Base-by-base conservation (phyloP, 2,113 vertebrate genomes). In the Coracopsis vasa region DNA sequence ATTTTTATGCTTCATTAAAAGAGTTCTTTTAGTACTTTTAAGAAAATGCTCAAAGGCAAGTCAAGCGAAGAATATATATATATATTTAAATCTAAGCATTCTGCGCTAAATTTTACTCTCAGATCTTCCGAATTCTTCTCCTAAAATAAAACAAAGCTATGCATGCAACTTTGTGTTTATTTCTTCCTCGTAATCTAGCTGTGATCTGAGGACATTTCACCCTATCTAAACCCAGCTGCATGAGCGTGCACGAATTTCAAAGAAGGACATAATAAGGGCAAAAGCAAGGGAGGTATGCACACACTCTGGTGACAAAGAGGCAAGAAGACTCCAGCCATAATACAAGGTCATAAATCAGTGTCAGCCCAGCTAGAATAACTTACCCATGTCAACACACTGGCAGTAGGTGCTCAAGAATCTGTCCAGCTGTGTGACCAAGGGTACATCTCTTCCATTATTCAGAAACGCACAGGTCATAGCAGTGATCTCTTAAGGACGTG, bases 1-100 rank as follows among this genome's bases (percentile, higher is more conserved):
- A 97, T 98, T 98, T 98, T 97, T 97, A 98, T 80, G 97, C 97
- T 97, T 97, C 97, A 98, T 98, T 98, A 97, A 94, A 96, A 95
- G 78, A 95, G 84, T 79, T 96, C 90, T 98, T 96, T 94, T 82
- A 91, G 93, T 95, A 95, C 96, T 93, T 96, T 96, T 96, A 96
- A 94, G 86, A 96, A 98, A 98, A 97, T 95, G 93, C 93, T 97
- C 88, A 86, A 83, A 97, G 97, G 95, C 88, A 97, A 98, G 86
- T 89, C 72, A 75, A 93, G 91, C 13, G 6, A 86, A 91, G 75
- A 95, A 90, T 81, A 80, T 70, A 27, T 56, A 3, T 41, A 58
- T 5, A 67, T 84, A 70, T 95, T 92, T 80, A 41, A 94, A 93
- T 93, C 79, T 75, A 94, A 94, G 94, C 45, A 79, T 90, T 95